These are phyloP conservation scores for Rhinichthys klamathensis DNA, from an alignment of 2,113 vertebrate species.

Conservation along the genomic window DNA sequence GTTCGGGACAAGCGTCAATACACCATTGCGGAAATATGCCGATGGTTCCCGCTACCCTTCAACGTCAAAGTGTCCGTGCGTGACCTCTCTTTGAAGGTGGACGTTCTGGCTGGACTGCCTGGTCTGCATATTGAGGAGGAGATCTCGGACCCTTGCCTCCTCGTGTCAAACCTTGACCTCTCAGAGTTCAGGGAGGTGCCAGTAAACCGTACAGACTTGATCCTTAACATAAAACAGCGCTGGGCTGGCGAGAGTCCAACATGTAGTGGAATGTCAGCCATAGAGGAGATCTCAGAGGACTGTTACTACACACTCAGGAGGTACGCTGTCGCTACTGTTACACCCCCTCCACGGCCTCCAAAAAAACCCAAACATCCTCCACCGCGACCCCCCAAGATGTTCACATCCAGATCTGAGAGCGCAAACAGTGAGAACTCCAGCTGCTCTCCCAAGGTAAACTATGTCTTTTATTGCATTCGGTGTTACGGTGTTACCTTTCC, in stretches of 20 bases:
- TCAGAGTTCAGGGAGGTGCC: slow-evolving; percentile 80
- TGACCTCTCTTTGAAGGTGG: slow-evolving; percentile 80
- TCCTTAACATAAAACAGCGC: slow-evolving; percentile 70
- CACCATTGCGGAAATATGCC: slow-evolving; percentile 76
- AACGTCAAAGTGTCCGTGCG: slow-evolving; percentile 84
- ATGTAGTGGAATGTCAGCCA: slow-evolving; percentile 57
- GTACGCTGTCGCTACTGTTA: slow-evolving; percentile 73
- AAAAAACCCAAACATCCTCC: slow-evolving; percentile 72
- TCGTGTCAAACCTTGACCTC: slow-evolving; percentile 74
- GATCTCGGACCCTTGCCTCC: slow-evolving; percentile 82
- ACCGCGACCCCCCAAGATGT: slow-evolving; percentile 23
- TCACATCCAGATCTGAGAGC: slow-evolving; percentile 39
- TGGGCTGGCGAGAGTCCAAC: slow-evolving; percentile 27
- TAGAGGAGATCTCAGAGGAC: slow-evolving; percentile 82
- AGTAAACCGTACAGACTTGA: slow-evolving; percentile 72
- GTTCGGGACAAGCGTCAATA: slow-evolving; percentile 83
- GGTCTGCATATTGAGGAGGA: slow-evolving; percentile 82
- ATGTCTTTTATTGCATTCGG: neutral
- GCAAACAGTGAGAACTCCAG: slow-evolving; percentile 9
- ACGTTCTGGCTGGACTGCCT: slow-evolving; percentile 76
- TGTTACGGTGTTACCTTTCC: too few species aligned
- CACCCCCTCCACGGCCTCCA: slow-evolving; percentile 83
- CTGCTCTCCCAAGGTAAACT: slow-evolving; percentile 45
- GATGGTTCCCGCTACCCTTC: slow-evolving; percentile 79
- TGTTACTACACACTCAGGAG: slow-evolving; percentile 83